phyloP scores from a whole-genome alignment of 2,113 vertebrate species.

The Sinocyclocheilus anshuiensis region DNA sequence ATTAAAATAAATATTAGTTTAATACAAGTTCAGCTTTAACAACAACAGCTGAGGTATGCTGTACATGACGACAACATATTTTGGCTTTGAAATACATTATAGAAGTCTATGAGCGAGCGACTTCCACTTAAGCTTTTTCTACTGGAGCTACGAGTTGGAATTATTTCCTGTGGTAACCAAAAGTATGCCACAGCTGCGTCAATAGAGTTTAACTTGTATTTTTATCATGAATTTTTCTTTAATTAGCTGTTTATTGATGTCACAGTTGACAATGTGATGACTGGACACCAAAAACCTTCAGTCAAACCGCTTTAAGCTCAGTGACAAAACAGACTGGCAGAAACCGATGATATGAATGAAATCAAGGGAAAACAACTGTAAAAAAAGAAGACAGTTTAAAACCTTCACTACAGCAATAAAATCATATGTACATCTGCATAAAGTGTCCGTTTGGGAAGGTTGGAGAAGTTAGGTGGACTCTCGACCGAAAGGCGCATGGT shows the following conservation, averaged over 20 bases:
- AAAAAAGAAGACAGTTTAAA: conserved; percentile 84
- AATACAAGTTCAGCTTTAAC: neutral
- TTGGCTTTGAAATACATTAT: neutral
- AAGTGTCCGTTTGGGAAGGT: conserved; percentile 73
- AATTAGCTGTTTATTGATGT: neutral
- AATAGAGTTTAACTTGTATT: neutral
- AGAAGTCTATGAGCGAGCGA: neutral
- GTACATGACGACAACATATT: neutral
- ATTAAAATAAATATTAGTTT: neutral
- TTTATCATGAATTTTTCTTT: neutral
- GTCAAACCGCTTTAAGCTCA: neutral
- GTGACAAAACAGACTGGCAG: conserved; percentile 5
- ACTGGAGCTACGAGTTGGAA: neutral
- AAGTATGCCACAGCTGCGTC: neutral
- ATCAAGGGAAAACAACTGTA: conserved; percentile 68
- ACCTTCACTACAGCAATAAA: conserved; percentile 82
- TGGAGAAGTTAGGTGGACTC: conserved; percentile 36
- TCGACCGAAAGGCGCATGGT: conserved; percentile 49
- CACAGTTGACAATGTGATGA: neutral
- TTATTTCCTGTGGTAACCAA: neutral
- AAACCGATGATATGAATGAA: neutral
- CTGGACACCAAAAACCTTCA: neutral
- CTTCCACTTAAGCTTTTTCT: neutral
- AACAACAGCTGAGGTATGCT: neutral
- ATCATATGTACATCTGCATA: conserved; percentile 70